Base-by-base conservation (phyloP, 2,888 invertebrate species). In the Lasioglossum vierecki region DNA sequence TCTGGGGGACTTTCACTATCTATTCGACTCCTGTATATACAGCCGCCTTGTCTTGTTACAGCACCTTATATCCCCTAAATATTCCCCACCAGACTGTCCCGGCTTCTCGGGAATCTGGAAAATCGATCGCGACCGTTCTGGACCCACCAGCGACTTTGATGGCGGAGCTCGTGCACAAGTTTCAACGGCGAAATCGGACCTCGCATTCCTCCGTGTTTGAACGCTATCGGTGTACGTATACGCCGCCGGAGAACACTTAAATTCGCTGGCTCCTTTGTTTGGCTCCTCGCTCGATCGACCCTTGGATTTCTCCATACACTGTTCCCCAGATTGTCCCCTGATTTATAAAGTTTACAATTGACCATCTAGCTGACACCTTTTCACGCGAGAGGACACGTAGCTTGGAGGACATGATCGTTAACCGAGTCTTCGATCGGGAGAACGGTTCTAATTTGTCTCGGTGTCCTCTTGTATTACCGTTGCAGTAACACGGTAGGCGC, bases 1-100 rank as follows among this genome's bases (percentile, higher is more conserved):
- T 91, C 85, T 89, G 79, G 91, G 92, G 92, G 90, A 94, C 94
- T 94, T 94, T 94, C 94, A 94, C 94, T 93, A 93, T 94, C 94
- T 93, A 93, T 93, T 92, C 92, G 92, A 92, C 91, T 93, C 90
- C 90, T 84, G 91, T 91, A 88, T 83, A 82, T 83, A 89, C 89
- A 89, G 87, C 87, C 91, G 92, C 93, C 93, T 93, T 93, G 93
- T 90, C 91, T 91, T 89, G 91, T 93, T 94, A 92, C 92, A 91
- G 92, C 91, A 93, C 92, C 92, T 92, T 91, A 89, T 92, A 92
- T 90, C 89, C 89, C 91, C 89, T 88, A 91, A 91, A 91, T 89
- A 88, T 92, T 82, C 88, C 85, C 90, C 87, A 88, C 89, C 90
- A 87, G 81, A 26, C 41, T 80, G 79, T 41, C 77, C 81, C 66